Evolutionary conservation across 1,140 invertebrate species (phyloP).

Genomic region (Brachionus asplanchnoidis): DNA sequence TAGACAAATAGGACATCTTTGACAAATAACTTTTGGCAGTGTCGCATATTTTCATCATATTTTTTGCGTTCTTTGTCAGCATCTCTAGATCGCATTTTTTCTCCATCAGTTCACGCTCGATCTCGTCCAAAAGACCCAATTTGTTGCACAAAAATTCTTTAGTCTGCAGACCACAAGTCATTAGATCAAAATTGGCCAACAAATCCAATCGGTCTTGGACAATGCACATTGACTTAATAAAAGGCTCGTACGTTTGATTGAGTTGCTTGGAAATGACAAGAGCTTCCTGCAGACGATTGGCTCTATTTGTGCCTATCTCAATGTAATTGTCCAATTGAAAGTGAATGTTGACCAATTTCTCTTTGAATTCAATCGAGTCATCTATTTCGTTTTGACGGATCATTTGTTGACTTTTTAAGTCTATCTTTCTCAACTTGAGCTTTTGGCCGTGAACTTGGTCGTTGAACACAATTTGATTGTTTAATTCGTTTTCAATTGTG

Average conservation of each 20-base stretch:
- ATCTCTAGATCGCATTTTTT: not conserved
- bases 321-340: not conserved
- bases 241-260: not conserved
- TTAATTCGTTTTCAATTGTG: not conserved
- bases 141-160: not conserved
- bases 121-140: not conserved
- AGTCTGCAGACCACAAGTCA: not conserved
- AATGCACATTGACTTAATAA: not conserved
- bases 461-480: not conserved
- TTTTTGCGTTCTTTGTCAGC: not conserved
- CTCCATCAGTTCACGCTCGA: not conserved
- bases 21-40: not conserved
- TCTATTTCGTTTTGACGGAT: not conserved
- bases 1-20: not conserved
- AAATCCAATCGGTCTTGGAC: not conserved
- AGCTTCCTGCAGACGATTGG: conserved; percentile 7
- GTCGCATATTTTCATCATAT: not conserved
- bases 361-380: conserved; percentile 22
- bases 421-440: not conserved
- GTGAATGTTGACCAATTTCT: conserved; percentile 10
- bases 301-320: not conserved
- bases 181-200: not conserved
- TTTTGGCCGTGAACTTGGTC: not conserved
- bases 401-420: conserved; percentile 7
- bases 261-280: not conserved